Base-by-base conservation (phyloP, 2,888 invertebrate species). In the Alloscopus bannaensis region DNA sequence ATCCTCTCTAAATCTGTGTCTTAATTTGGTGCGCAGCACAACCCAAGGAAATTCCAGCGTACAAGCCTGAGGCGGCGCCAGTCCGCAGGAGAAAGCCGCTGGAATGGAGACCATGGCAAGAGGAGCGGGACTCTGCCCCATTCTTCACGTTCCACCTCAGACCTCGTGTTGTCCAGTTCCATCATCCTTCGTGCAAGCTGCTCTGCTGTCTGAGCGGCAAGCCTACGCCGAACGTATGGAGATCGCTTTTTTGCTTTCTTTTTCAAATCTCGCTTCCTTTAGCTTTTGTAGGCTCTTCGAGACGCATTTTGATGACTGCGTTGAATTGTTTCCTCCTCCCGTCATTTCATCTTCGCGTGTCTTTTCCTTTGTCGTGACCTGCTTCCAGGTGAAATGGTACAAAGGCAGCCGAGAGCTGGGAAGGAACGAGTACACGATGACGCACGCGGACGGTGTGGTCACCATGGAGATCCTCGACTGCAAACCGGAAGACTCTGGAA, bases 81-180 rank as follows among this genome's bases (percentile, higher is more conserved):
- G 90, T 94, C 45, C 91, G 96, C 29, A 90, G 94, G 83, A 93
- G 96, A 87, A 94, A 95, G 88, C 92, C 95, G 0, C 90, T 95
- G 29, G 94, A 94, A 2, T 95, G 94, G 89, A 94, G 93, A 81
- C 93, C 94, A 91, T 96, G 96, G 95, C 94, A 95, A 89, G 96
- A 97, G 89, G 95, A 95, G 87, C 94, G 94, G 88, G 96, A 97
- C 90, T 93, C 94, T 87, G 96, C 96, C 81, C 99, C 99, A 81
- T 94, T 93, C 88, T 99, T 99, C 91, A 98, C 98, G 87, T 99
- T 99, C 95, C 94, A 96, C 87, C 93, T 99, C 86, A 93, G 99
- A 89, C 98, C 99, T 88, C 95, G 99, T 88, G 95, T 99, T 87
- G 99, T 99, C 93, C 99, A 99, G 90, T 92, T 92, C 87, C 93